A percentile compares a stretch with the other conserved stretches of the same genome.
phyloP scores from a whole-genome alignment of 2,797 vertebrate species.

The Hippocampus kuda region DNA sequence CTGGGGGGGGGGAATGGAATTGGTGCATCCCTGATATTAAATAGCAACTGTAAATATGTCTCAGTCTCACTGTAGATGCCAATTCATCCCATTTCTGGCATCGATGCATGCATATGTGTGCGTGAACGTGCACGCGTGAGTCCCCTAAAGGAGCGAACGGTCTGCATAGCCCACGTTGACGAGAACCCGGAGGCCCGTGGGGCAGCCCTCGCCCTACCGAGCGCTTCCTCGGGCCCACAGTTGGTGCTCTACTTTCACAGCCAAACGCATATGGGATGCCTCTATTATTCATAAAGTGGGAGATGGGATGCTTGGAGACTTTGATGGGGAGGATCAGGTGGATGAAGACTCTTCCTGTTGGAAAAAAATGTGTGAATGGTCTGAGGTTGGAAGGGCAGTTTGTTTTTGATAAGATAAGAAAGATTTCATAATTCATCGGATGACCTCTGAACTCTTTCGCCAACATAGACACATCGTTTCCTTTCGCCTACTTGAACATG shows the following conservation, averaged over 20 bases:
- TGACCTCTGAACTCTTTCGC: neutral
- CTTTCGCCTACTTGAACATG: conserved; percentile 35
- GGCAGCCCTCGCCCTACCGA: conserved; percentile 36
- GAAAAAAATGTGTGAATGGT: conserved; percentile 18
- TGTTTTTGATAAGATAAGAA: conserved; percentile 18
- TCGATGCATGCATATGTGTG: neutral
- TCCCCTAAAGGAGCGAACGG: conserved; percentile 25
- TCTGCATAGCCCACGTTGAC: conserved; percentile 19
- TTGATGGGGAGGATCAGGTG: conserved; percentile 10
- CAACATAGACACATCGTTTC: conserved; percentile 28
- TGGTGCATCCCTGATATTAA: neutral
- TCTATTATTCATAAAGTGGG: conserved; percentile 57
- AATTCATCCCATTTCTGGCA: neutral
- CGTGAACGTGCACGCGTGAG: conserved; percentile 8
- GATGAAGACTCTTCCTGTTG: conserved; percentile 8
- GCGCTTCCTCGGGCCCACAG: conserved; percentile 54
- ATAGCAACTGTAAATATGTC: neutral
- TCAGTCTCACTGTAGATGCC: neutral
- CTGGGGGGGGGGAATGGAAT: no score
- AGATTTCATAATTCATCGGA: conserved; percentile 10
- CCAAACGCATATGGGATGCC: conserved; percentile 55
- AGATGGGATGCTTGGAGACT: conserved; percentile 32
- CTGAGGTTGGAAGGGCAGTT: conserved; percentile 10
- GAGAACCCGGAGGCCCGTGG: conserved; percentile 27
- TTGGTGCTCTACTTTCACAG: conserved; percentile 67